Conservation (phyloP, 2,797 vertebrate genomes). For the Macrochelys suwanniensis region DNA sequence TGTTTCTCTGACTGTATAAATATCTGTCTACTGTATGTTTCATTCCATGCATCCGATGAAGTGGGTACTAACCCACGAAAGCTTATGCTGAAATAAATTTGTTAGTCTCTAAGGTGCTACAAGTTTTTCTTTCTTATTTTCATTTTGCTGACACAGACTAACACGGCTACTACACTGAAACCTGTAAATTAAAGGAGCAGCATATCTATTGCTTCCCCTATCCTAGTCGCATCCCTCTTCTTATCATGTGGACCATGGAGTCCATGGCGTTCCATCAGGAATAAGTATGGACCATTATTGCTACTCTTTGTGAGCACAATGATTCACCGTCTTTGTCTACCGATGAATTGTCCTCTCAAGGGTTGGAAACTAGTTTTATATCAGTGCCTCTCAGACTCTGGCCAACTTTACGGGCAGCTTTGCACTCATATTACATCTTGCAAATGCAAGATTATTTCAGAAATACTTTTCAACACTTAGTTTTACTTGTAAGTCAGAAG, state of each 20-base stretch:
- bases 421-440: background rate
- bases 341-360: background rate
- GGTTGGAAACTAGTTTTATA: background rate
- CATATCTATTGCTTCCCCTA: background rate
- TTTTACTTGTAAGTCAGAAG: background rate
- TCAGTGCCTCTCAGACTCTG: background rate
- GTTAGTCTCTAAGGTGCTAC: too few species aligned
- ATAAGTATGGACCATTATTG: too few species aligned
- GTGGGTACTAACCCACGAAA: too few species aligned
- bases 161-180: too few species aligned
- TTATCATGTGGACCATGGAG: background rate
- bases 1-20: too few species aligned
- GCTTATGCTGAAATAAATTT: too few species aligned
- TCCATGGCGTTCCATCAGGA: background rate
- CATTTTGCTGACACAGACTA: too few species aligned
- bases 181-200: background rate
- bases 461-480: background rate
- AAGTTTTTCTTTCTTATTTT: too few species aligned
- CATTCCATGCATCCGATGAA: too few species aligned
- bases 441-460: background rate
- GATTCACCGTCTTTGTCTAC: background rate
- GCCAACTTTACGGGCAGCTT: background rate
- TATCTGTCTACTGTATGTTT: too few species aligned
- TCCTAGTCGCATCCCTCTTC: background rate
- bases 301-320: background rate